Percentiles rank a stretch among this genome's conserved stretches.
phyloP scores from a whole-genome alignment of 2,113 vertebrate species.

The Crypturellus undulatus region DNA sequence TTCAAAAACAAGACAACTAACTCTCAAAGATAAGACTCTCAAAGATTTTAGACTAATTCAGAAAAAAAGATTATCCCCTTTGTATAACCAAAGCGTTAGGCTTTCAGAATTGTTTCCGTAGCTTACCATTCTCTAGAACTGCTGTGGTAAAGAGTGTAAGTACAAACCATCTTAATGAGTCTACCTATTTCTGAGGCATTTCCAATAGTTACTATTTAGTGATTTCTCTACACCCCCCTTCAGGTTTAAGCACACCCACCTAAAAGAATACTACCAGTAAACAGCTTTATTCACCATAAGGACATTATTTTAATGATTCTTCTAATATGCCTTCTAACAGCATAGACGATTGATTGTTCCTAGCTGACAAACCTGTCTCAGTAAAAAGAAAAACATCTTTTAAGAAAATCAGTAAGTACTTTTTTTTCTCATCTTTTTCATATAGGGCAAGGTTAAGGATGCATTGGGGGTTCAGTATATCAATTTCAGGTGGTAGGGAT shows the following conservation, averaged over 20 bases:
- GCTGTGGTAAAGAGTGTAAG: neutral
- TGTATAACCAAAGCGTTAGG: neutral
- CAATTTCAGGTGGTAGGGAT: neutral
- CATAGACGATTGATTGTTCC: neutral
- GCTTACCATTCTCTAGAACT: neutral
- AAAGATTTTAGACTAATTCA: neutral
- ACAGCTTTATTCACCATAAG: neutral
- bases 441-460: neutral
- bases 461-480: neutral
- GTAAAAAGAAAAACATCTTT: neutral
- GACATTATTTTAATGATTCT: neutral
- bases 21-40: neutral
- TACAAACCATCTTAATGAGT: neutral
- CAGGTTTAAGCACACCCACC: neutral
- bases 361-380: neutral
- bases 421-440: neutral
- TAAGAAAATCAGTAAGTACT: neutral
- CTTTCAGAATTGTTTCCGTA: neutral
- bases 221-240: neutral
- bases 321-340: neutral
- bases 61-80: accelerated
- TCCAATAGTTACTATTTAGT: neutral
- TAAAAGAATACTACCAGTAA: neutral
- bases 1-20: neutral
- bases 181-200: neutral